A percentile compares a stretch with the other conserved stretches of the same genome.
These are phyloP conservation scores for Drosophila bocqueti DNA, from an alignment of 1,140 invertebrate species.

Conservation along the genomic window DNA sequence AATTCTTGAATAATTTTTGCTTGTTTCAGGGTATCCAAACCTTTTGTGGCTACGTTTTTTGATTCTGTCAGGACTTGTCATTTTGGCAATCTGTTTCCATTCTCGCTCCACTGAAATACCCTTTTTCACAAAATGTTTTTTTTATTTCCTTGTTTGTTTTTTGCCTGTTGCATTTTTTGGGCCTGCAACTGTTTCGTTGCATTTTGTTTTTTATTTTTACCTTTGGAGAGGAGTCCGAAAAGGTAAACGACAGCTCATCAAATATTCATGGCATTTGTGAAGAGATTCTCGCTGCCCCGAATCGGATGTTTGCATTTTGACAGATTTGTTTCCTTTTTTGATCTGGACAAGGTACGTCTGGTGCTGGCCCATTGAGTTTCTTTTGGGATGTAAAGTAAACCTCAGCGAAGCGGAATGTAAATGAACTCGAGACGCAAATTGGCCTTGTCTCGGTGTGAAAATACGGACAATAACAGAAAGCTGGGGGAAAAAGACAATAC, in stretches of 20 bases:
- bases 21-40: neutral
- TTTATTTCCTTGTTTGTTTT: slow-evolving; percentile 25
- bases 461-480: slow-evolving; percentile 47
- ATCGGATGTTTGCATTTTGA: slow-evolving; percentile 43
- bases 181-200: slow-evolving; percentile 32
- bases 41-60: neutral
- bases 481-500: slow-evolving; percentile 34
- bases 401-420: slow-evolving; percentile 45
- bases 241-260: slow-evolving; percentile 53
- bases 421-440: slow-evolving; percentile 56
- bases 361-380: slow-evolving; percentile 32
- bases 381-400: slow-evolving; percentile 36
- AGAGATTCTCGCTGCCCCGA: slow-evolving; percentile 21
- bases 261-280: slow-evolving; percentile 40
- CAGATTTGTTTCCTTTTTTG: slow-evolving; percentile 22
- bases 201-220: slow-evolving; percentile 9
- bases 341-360: neutral
- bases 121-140: neutral
- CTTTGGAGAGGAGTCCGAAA: slow-evolving; percentile 11
- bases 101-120: neutral
- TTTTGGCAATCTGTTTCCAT: slow-evolving; percentile 33
- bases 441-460: slow-evolving; percentile 51
- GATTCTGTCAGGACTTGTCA: neutral
- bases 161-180: slow-evolving; percentile 49
- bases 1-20: neutral